Evolutionary conservation across 2,113 vertebrate genomes (phyloP).

Genomic region (Indri indri): DNA sequence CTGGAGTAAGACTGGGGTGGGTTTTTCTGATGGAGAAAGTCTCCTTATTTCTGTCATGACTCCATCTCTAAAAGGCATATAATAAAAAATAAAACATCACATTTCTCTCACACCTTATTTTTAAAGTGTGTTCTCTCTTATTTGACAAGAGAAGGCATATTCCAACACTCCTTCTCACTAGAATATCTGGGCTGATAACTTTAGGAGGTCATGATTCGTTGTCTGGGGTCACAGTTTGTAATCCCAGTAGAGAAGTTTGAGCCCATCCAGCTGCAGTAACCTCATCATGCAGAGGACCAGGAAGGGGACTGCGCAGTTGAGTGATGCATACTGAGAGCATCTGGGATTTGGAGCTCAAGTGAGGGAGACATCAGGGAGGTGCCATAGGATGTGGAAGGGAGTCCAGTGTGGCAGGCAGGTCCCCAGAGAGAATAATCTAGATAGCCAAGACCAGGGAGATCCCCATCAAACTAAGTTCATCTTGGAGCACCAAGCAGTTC

Average conservation of each 20-base stretch:
- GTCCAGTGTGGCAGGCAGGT: background rate
- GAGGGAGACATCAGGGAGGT: background rate
- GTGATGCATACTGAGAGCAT: background rate
- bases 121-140: background rate
- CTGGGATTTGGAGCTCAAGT: background rate
- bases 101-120: background rate
- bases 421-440: background rate
- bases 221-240: slow-evolving; percentile 2
- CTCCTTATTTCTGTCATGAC: background rate
- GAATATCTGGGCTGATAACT: background rate
- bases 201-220: slow-evolving; percentile 28
- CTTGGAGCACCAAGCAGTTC: no score
- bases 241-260: background rate
- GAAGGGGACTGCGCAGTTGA: background rate
- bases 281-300: slow-evolving; percentile 3
- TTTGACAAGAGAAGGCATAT: slow-evolving; percentile 25
- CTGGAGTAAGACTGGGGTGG: background rate
- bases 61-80: background rate
- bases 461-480: no score
- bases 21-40: background rate
- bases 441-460: background rate
- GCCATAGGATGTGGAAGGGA: background rate
- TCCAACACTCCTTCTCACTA: slow-evolving; percentile 25
- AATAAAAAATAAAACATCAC: background rate
- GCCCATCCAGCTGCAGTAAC: slow-evolving; percentile 34